Conservation (phyloP, 2,888 invertebrate genomes). For the Lydus trimaculatus region DNA sequence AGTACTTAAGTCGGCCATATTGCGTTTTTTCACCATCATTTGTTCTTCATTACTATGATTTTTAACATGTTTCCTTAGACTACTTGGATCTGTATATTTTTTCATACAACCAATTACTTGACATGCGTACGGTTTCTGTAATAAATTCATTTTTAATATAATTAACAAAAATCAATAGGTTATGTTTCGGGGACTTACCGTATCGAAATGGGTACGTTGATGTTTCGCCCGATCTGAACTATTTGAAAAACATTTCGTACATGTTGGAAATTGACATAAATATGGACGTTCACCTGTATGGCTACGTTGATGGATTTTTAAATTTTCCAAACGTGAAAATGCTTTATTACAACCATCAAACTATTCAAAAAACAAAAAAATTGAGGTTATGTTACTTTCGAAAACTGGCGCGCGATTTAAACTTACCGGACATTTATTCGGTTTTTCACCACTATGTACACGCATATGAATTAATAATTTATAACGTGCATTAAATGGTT, state of each 20-base stretch:
- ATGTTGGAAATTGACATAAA: constrained; percentile 90
- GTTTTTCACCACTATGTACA: constrained; percentile 98
- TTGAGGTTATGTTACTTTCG: no score
- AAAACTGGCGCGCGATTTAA: constrained; percentile 70
- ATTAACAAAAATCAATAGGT: not conserved
- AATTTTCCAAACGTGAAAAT: constrained; percentile 95
- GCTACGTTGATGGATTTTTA: constrained; percentile 96
- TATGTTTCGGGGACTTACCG: constrained; percentile 67
- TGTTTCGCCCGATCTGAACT: constrained; percentile 99
- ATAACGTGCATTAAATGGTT: constrained; percentile 97
- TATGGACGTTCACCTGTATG: constrained; percentile 98
- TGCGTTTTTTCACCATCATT: constrained; percentile 54
- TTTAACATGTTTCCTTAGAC: constrained; percentile 91
- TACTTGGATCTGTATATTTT: constrained; percentile 94
- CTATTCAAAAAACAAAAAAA: no score
- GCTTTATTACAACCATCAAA: constrained; percentile 94
- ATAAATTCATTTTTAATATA: constrained; percentile 32
- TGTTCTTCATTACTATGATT: constrained; percentile 68
- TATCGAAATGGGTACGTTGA: constrained; percentile 97
- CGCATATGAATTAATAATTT: constrained; percentile 97
- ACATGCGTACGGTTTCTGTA: constrained; percentile 92
- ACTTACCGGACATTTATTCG: constrained; percentile 96
- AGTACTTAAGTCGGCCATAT: constrained; percentile 35
- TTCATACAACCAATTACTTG: constrained; percentile 87
- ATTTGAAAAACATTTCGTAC: constrained; percentile 97